Conservation (phyloP, 1,140 invertebrate genomes). For the Drosophila mayri region DNA sequence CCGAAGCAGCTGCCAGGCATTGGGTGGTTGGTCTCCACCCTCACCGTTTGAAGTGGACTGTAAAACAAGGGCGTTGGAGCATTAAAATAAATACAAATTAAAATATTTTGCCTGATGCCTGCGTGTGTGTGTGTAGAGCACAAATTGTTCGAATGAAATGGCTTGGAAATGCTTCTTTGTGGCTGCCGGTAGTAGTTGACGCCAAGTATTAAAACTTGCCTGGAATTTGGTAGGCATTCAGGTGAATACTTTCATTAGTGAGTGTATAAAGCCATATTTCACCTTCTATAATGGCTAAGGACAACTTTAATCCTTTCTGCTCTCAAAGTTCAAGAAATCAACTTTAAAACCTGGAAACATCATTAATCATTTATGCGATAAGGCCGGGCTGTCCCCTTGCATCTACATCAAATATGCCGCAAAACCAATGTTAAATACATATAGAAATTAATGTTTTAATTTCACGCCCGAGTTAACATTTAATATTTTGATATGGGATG, state of each 20-base stretch:
- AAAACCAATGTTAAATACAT: constrained; percentile 41
- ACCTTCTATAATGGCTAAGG: neutral
- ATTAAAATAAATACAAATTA: constrained; percentile 83
- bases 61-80: constrained; percentile 64
- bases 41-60: constrained; percentile 59
- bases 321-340: neutral
- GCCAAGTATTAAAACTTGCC: constrained; percentile 50
- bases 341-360: constrained; percentile 13
- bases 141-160: constrained; percentile 72
- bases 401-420: constrained; percentile 51
- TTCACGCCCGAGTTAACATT: constrained; percentile 79
- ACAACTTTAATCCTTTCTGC: neutral
- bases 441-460: constrained; percentile 79
- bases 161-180: constrained; percentile 66
- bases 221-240: constrained; percentile 18
- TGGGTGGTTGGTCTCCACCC: neutral
- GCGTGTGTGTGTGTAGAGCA: constrained; percentile 21
- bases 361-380: constrained; percentile 56
- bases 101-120: constrained; percentile 60
- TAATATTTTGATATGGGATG: constrained; percentile 59
- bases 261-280: constrained; percentile 24
- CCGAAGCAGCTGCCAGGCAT: constrained; percentile 13
- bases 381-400: constrained; percentile 5
- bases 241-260: constrained; percentile 30
- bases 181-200: constrained; percentile 43